These are phyloP conservation scores for Montipora capricornis DNA, from an alignment of 64 coral and sea anemone genomes.

Conservation along the genomic window DNA sequence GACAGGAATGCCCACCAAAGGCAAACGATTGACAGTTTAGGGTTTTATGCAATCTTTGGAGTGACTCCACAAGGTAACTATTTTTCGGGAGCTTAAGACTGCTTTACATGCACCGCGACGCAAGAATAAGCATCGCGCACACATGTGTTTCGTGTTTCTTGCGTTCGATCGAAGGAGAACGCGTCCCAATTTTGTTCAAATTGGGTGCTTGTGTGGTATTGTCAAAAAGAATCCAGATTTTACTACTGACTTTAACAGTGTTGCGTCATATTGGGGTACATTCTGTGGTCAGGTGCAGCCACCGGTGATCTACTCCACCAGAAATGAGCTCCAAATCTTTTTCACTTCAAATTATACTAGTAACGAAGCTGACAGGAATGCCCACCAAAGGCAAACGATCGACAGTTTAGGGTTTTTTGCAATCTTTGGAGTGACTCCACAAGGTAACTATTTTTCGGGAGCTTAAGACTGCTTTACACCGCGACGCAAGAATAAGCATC, in stretches of 20 bases:
- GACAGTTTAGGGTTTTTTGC: neutral
- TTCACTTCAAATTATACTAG: conserved; percentile 16
- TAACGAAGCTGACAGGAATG: neutral
- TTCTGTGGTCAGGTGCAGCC: neutral
- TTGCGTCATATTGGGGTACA: conserved; percentile 16
- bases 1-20: neutral
- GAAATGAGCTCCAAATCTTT: conserved; percentile 37
- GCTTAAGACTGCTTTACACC: neutral
- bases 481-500: too few relatives aligned
- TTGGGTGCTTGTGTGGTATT: too few relatives aligned
- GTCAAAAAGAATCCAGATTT: neutral
- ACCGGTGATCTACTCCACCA: conserved; percentile 12
- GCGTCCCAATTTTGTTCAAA: too few relatives aligned
- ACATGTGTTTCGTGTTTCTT: too few relatives aligned
- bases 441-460: neutral
- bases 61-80: conserved; percentile 34
- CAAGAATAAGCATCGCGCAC: too few relatives aligned
- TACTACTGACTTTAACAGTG: neutral
- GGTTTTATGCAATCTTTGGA: conserved; percentile 24
- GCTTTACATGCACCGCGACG: too few relatives aligned
- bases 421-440: conserved; percentile 4
- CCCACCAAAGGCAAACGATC: neutral
- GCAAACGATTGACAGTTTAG: neutral
- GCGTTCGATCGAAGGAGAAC: too few relatives aligned
- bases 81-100: neutral